These are phyloP conservation scores for Phalanger gymnotis DNA, from an alignment of 2,797 vertebrate genomes.

Conservation along the genomic window DNA sequence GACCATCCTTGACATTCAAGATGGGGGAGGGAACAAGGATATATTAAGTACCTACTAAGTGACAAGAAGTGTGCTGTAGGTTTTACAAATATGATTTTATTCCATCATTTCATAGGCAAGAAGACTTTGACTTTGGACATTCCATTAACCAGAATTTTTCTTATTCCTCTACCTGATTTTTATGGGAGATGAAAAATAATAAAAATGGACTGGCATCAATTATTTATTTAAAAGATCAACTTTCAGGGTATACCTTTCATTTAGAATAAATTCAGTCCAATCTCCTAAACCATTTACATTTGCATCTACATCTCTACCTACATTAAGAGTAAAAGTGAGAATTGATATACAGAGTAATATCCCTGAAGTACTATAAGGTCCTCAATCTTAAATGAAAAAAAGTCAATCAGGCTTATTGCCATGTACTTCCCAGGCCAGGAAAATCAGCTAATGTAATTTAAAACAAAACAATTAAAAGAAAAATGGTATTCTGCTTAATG, in stretches of 20 bases:
- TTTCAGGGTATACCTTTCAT: slow-evolving; percentile 3
- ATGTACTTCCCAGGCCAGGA: not conserved
- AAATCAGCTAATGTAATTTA: slow-evolving; percentile 42
- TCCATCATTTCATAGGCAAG: not conserved
- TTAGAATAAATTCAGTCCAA: slow-evolving; percentile 49
- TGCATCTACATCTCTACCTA: slow-evolving; percentile 12
- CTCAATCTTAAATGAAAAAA: slow-evolving; percentile 12
- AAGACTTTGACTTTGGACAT: slow-evolving; percentile 57
- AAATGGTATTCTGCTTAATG: slow-evolving; percentile 36
- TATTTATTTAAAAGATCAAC: slow-evolving; percentile 52
- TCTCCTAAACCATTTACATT: not conserved
- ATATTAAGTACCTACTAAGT: not conserved
- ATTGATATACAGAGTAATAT: slow-evolving; percentile 15
- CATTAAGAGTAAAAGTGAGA: slow-evolving; percentile 49
- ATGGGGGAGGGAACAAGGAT: not conserved
- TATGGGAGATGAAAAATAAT: slow-evolving; percentile 12
- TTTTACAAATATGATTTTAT: not conserved
- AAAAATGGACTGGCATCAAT: slow-evolving; percentile 20
- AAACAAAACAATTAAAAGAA: slow-evolving; percentile 39
- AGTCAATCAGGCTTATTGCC: not conserved
- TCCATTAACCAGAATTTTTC: slow-evolving; percentile 43
- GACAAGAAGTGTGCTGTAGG: not conserved
- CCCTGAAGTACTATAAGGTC: slow-evolving; percentile 41
- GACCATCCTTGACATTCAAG: not conserved
- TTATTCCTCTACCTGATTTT: slow-evolving; percentile 24